phyloP scores from a whole-genome alignment of 2,113 vertebrate species.

The Syngnathoides biaculeatus region DNA sequence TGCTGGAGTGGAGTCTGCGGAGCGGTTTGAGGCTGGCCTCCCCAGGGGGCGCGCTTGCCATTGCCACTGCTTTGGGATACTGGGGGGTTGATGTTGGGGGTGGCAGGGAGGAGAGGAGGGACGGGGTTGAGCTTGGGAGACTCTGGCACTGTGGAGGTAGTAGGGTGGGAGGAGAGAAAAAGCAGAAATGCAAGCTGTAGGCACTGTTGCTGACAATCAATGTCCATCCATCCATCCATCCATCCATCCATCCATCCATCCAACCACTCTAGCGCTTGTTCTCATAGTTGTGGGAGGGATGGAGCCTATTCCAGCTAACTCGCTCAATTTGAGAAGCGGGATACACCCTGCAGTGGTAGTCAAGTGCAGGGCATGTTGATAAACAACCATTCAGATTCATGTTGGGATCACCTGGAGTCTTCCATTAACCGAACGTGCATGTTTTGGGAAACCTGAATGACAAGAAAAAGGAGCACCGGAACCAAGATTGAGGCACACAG shows the following conservation, averaged over 20 bases:
- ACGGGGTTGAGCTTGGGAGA: slow-evolving; percentile 87
- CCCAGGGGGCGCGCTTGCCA: slow-evolving; percentile 84
- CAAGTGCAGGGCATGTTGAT: too few relatives aligned
- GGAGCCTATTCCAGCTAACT: too few relatives aligned
- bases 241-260: background rate
- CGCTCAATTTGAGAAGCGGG: too few relatives aligned
- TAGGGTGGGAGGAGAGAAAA: slow-evolving; percentile 10
- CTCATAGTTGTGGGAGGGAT: too few relatives aligned
- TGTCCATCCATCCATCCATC: background rate
- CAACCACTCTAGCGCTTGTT: too few relatives aligned
- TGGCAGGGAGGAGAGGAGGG: slow-evolving; percentile 86
- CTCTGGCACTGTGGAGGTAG: slow-evolving; percentile 84
- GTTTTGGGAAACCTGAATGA: too few relatives aligned
- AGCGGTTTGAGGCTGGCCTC: slow-evolving; percentile 57
- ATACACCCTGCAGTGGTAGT: too few relatives aligned
- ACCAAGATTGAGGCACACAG: too few relatives aligned
- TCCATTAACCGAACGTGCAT: too few relatives aligned
- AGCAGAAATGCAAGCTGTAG: slow-evolving; percentile 32
- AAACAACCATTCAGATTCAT: too few relatives aligned
- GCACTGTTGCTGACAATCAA: background rate
- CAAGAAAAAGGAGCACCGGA: too few relatives aligned
- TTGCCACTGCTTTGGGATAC: slow-evolving; percentile 86
- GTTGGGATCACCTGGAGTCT: too few relatives aligned
- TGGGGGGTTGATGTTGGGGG: slow-evolving; percentile 80
- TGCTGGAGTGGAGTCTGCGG: slow-evolving; percentile 74